Evolutionary conservation across 2,888 invertebrate species (phyloP), one percentile per base, ranked within the genome.

Genomic region (Mactromeris polynyma): DNA sequence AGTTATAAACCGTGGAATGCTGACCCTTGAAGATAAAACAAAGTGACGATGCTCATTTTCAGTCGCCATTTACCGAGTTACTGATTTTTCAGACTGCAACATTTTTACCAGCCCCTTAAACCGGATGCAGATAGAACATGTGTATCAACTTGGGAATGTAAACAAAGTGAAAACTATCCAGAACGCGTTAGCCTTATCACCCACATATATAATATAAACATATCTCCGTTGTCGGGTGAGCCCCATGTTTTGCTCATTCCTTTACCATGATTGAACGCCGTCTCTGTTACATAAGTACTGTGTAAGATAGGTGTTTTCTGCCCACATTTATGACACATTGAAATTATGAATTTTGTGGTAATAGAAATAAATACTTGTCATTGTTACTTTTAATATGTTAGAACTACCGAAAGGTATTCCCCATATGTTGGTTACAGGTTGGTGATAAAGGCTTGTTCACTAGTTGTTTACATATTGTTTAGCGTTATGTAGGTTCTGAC

Each of bases 61-160:
- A 64, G 9, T n/a, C n/a, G n/a, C n/a, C n/a, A n/a, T n/a, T 64
- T 26, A 26, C 0, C 9, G 4, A n/a, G 7, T n/a, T n/a, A 0
- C n/a, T n/a, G n/a, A 64, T 2, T n/a, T 26, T 26, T 21, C 3
- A 64, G 26, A 2, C 7, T 51, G 14, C 19, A 51, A 51, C 51
- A 17, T 51, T 51, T 64, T 64, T 0, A 73, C 36, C 33, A 33
- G 19, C 73, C 73, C 36, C 33, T 17, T 73, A 36, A 33, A 73
- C 11, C 73, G 73, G 73, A 73, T 73, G 73, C 73, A 19, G 73
- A 36, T 73, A 17, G 4, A 33, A 21, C 2, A 33, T 36, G 2
- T 73, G 19, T 73, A 11, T 73, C 73, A 73, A 73, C 73, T 73
- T 36, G 14, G 73, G 73, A 73, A 73, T 73, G 73, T 73, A 73